Evolutionary conservation across 2,113 vertebrate genomes (phyloP), one percentile per base, ranked within the genome.

Genomic region (Bos taurus): DNA sequence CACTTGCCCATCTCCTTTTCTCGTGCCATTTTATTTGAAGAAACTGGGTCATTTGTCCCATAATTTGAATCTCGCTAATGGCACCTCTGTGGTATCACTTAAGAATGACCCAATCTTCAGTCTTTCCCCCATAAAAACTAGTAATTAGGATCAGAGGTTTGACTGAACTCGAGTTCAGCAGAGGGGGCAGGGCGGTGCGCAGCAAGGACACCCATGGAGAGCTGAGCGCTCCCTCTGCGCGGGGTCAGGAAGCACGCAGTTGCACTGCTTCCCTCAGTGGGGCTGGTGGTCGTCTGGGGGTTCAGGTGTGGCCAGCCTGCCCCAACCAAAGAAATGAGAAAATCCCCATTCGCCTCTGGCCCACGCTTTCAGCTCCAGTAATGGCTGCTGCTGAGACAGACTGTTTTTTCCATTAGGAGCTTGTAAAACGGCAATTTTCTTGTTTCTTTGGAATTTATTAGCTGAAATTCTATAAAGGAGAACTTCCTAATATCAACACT

Each of bases 391-490:
- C 46, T 23, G 7, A 54, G 36, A 46, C 1, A 57, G n/a, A 82
- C 2, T 21, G 10, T 23, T 1, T 78, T 84, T 91, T 84, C 36
- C 6, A 43, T 30, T 59, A 82, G 33, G 17, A 59, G 33, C 3
- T 85, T 85, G 2, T 28, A 23, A 85, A 95, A 57, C 5, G 0
- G 16, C 33, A 16, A 40, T 30, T 71, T 95, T 80, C 50, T 36
- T 19, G 6, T 77, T 85, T 89, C 25, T 90, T 91, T 81, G 78
- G 21, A 50, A 91, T 43, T 90, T 57, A 88, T 78, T 71, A 94
- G 54, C 43, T 60, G 14, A 88, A 71, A 67, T 87, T 83, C 57
- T 81, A 23, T 25, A 40, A 93, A 77, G 33, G 87, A 77, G 7
- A 36, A 56, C 3, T 67, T 59, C 46, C 7, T 67, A 83, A 67